phyloP scores from a whole-genome alignment of 1,140 invertebrate genomes.

The Drosophila burlai region DNA sequence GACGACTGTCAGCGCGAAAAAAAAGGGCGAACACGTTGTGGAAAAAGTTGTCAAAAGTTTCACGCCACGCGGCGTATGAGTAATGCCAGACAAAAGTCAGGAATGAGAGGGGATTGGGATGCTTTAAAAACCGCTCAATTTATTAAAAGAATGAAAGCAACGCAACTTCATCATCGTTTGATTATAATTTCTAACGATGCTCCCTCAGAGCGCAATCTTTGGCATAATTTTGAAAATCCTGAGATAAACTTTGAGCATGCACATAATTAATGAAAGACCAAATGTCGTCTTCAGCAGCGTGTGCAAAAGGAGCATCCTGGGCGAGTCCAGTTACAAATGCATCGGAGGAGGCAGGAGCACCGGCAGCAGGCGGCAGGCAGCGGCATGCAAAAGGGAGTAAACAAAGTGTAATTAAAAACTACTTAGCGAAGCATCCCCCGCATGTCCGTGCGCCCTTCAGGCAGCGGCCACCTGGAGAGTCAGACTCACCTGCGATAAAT shows the following conservation, averaged over 20 bases:
- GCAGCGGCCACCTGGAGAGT: slow-evolving; percentile 20
- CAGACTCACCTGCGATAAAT: slow-evolving; percentile 84
- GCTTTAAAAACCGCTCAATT: slow-evolving; percentile 58
- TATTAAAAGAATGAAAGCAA: slow-evolving; percentile 51
- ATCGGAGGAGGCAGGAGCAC: slow-evolving; percentile 7
- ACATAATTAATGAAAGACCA: slow-evolving; percentile 83
- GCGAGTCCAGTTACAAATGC: slow-evolving; percentile 36
- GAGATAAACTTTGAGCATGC: slow-evolving; percentile 81
- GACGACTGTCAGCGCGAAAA: slow-evolving; percentile 52
- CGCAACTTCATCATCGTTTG: slow-evolving; percentile 34
- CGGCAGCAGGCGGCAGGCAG: background rate
- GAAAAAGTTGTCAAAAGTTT: slow-evolving; percentile 59
- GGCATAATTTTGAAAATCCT: slow-evolving; percentile 79
- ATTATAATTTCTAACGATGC: slow-evolving; percentile 71
- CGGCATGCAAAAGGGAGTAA: slow-evolving; percentile 58
- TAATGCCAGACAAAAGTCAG: slow-evolving; percentile 55
- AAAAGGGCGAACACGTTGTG: background rate
- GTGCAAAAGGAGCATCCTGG: slow-evolving; percentile 75
- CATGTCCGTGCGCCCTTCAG: background rate
- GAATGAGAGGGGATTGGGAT: background rate
- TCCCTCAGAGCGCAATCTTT: slow-evolving; percentile 66
- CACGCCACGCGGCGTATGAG: slow-evolving; percentile 68
- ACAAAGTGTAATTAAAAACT: slow-evolving; percentile 85
- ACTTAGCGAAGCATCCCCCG: slow-evolving; percentile 60
- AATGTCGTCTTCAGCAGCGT: slow-evolving; percentile 82